Conservation (phyloP, 92 coral and sea anemone genomes). For the Parazoanthus atlanticus region DNA sequence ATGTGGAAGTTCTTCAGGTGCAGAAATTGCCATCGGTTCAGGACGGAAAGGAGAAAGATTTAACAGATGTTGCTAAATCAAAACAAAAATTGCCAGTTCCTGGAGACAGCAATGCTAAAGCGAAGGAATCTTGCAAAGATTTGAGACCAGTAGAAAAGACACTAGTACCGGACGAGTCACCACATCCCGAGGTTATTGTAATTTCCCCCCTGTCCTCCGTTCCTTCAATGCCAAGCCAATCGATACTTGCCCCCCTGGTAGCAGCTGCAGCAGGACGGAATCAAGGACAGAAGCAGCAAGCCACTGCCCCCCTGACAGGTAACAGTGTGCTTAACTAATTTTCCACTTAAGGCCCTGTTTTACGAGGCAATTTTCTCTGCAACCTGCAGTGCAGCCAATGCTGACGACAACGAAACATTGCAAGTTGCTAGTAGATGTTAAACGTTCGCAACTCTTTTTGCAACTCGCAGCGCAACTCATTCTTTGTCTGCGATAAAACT, state of each 20-base stretch:
- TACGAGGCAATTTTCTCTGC: no score
- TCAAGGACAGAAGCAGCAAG: conserved; percentile 2
- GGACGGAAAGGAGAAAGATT: background rate
- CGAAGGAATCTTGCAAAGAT: background rate
- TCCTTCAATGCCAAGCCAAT: conserved; percentile 36
- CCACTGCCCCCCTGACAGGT: conserved; percentile 1
- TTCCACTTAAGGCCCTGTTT: no score
- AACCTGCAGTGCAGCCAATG: no score
- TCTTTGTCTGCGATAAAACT: no score
- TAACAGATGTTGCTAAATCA: background rate
- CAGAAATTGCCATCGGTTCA: background rate
- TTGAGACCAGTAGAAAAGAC: background rate
- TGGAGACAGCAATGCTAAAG: background rate
- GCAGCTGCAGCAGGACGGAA: conserved; percentile 3
- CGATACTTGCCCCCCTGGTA: conserved; percentile 48
- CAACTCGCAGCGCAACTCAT: no score
- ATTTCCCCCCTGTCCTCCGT: conserved; percentile 32
- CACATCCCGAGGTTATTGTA: conserved; percentile 26
- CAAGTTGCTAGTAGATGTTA: no score
- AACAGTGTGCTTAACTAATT: background rate
- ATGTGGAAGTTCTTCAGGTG: background rate
- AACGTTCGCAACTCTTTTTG: no score
- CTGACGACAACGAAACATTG: no score
- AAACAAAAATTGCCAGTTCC: background rate
- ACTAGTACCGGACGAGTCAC: background rate